Base-by-base conservation (phyloP, 2,888 invertebrate genomes). In the Dicyrtomina minuta region DNA sequence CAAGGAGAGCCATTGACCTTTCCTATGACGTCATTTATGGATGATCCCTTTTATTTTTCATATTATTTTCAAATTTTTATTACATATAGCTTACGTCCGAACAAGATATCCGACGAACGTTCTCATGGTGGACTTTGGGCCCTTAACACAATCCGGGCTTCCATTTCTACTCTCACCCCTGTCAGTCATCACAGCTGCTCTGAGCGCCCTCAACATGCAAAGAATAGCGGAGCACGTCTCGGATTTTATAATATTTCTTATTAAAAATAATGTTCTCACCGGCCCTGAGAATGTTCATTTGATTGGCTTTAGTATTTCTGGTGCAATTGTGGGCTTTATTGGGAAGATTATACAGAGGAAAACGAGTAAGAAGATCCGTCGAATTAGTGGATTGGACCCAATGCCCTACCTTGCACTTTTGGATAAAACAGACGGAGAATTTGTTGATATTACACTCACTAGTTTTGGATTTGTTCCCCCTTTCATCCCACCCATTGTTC, bases 101-200 rank as follows among this genome's bases (percentile, higher is more conserved):
- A 55, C 22, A 24, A 5, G 49, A 8, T 44, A 55, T 15, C 33
- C 41, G 6, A 55, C 69, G 20, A 69, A 69, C 55, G 58, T 69
- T 2, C 20, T 69, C 2, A 69, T 69, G 65, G 69, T 69, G 2
- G 65, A 69, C 41, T 69, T 56, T 56, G 62, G 64, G 2, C 44
- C 49, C 2, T 39, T 69, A 43, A 51, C 69, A 2, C 22, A 51
- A 8, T 56, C 65, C 8, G 51, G 65, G n/a, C 44, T 64, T 5
- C 69, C 69, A 13, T 12, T 59, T 1, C 13, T 49, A 1, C 6
- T 46, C 26, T 58, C 69, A 4, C 15, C 43, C 27, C n/a, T 68
- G n/a, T 58, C 58, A 1, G 17, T 55, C 53, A 15, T 56, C 15
- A 55, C 43, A 33, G 55, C 69, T 3, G 26, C 65, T 58, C 27